phyloP scores from a whole-genome alignment of 1,140 invertebrate genomes.

The Drosophila jambulina region DNA sequence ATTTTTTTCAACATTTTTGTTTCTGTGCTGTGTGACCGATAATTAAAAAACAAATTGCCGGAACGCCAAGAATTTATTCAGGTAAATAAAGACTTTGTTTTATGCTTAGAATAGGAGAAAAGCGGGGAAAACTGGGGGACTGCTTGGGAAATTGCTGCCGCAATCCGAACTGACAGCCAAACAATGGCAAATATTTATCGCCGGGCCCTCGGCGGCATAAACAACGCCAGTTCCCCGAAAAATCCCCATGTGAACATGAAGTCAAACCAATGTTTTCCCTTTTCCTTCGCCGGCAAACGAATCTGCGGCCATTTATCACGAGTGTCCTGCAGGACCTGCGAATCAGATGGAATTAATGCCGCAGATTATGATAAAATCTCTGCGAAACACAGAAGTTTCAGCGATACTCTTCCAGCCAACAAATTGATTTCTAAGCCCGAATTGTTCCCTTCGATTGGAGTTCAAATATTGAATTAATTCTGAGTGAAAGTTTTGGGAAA shows the following conservation, averaged over 20 bases:
- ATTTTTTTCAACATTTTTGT: conserved; percentile 43
- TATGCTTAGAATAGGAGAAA: not conserved
- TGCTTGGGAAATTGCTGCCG: conserved; percentile 7
- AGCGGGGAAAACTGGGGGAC: too few relatives aligned
- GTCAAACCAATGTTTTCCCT: conserved; percentile 21
- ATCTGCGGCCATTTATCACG: conserved; percentile 27
- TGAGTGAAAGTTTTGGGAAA: conserved; percentile 17
- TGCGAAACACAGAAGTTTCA: not conserved
- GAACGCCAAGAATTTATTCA: conserved; percentile 34
- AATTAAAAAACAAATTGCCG: conserved; percentile 2
- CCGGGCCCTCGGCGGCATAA: conserved; percentile 29
- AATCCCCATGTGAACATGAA: conserved; percentile 18
- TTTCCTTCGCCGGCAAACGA: conserved; percentile 3
- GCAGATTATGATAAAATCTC: conserved; percentile 21
- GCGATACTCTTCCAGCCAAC: not conserved
- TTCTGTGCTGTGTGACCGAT: conserved; percentile 33
- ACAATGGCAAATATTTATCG: conserved; percentile 45
- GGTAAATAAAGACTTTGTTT: conserved; percentile 34
- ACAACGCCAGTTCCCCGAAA: conserved; percentile 17
- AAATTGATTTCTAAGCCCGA: not conserved
- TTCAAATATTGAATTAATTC: conserved; percentile 9
- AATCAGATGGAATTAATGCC: conserved; percentile 15
- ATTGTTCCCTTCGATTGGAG: not conserved
- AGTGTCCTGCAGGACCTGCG: not conserved
- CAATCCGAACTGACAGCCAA: conserved; percentile 14